A percentile compares a stretch with the other conserved stretches of the same genome.
phyloP scores from a whole-genome alignment of 2,888 invertebrate species.

The Platypus cylindrus region DNA sequence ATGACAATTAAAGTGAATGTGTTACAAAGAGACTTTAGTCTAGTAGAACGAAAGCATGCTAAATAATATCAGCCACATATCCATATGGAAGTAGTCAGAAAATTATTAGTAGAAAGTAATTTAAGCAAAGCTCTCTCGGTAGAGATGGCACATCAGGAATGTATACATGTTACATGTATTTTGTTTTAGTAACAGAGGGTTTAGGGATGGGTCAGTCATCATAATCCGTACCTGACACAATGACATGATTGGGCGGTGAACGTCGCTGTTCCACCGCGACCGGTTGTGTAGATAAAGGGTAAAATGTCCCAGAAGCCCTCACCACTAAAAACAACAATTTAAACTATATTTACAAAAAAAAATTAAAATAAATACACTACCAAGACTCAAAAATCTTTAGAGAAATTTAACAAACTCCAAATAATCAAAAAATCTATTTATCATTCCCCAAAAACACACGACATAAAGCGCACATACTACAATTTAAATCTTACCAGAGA shows the following conservation, averaged over 20 bases:
- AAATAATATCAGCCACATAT: too few relatives aligned
- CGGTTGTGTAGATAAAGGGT: constrained; percentile 58
- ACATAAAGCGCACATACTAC: not conserved
- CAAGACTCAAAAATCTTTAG: too few relatives aligned
- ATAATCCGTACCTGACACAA: constrained; percentile 40
- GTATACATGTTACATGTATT: too few relatives aligned
- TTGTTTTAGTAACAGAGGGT: not conserved
- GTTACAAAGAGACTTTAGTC: too few relatives aligned
- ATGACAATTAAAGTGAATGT: too few relatives aligned
- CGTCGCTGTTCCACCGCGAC: constrained; percentile 36
- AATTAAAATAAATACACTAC: constrained; percentile 13
- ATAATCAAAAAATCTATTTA: too few relatives aligned
- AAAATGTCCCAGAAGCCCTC: constrained; percentile 87
- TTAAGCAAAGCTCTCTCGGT: too few relatives aligned
- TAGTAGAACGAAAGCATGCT: too few relatives aligned
- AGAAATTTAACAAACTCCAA: too few relatives aligned
- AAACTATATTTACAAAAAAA: constrained; percentile 12
- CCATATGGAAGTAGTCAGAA: too few relatives aligned
- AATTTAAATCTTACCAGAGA: constrained; percentile 28
- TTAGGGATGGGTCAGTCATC: constrained; percentile 21
- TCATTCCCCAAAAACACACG: constrained; percentile 1
- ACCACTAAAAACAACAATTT: constrained; percentile 57
- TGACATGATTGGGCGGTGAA: constrained; percentile 40
- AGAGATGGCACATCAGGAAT: too few relatives aligned
- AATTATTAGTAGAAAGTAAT: too few relatives aligned